These are phyloP conservation scores for Diarsia rubi DNA, from an alignment of 2,888 invertebrate genomes.

Conservation along the genomic window DNA sequence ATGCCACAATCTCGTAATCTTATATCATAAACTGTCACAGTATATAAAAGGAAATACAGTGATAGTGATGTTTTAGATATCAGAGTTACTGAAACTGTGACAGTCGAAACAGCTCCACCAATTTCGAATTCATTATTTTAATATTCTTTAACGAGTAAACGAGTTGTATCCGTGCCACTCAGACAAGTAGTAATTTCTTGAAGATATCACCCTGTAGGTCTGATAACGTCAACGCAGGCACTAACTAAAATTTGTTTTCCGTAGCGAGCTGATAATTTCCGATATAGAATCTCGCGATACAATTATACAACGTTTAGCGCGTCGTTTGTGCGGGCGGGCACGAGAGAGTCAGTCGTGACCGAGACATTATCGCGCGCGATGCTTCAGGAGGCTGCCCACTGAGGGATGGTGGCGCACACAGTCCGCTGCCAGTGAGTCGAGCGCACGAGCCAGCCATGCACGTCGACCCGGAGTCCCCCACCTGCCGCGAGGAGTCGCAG, in stretches of 20 bases:
- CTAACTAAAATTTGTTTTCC: slow-evolving; percentile 87
- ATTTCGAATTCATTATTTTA: slow-evolving; percentile 6
- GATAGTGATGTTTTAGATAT: slow-evolving; percentile 32
- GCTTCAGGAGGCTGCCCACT: slow-evolving; percentile 85
- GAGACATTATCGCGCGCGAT: slow-evolving; percentile 89
- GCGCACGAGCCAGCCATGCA: slow-evolving; percentile 86
- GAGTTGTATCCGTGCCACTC: slow-evolving; percentile 5
- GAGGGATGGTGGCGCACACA: slow-evolving; percentile 86
- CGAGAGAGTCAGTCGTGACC: slow-evolving; percentile 87
- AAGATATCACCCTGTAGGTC: slow-evolving; percentile 78
- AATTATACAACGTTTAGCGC: slow-evolving; percentile 90
- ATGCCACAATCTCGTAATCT: slow-evolving; percentile 63
- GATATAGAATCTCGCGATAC: slow-evolving; percentile 88
- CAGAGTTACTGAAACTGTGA: slow-evolving; percentile 34
- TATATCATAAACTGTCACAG: slow-evolving; percentile 62
- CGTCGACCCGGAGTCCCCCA: slow-evolving; percentile 88
- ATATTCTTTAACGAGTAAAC: not conserved
- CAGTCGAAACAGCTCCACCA: slow-evolving; percentile 2
- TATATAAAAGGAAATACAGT: slow-evolving; percentile 57
- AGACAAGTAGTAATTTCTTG: slow-evolving; percentile 14
- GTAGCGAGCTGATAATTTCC: slow-evolving; percentile 88
- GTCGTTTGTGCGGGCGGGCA: slow-evolving; percentile 79
- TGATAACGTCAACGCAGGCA: slow-evolving; percentile 80
- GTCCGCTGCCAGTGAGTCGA: slow-evolving; percentile 77
- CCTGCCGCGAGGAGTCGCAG: slow-evolving; percentile 87